phyloP scores from a whole-genome alignment of 2,113 vertebrate genomes.

The Melanocharis versteri region DNA sequence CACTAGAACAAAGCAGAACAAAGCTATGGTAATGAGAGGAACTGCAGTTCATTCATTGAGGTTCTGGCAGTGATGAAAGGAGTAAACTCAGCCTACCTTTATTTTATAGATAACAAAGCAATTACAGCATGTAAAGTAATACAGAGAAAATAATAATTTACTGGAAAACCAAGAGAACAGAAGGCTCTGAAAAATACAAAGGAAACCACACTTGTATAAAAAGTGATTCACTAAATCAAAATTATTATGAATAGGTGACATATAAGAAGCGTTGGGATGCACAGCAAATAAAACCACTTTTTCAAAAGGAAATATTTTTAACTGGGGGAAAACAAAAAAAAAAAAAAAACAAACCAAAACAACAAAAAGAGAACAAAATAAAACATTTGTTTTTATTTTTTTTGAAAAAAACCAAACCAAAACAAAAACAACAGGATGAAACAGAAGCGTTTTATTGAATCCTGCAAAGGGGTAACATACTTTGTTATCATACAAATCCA shows the following conservation, averaged over 20 bases:
- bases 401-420: no score
- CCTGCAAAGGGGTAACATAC: neutral
- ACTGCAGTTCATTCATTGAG: constrained; percentile 41
- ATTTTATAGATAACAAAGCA: constrained; percentile 68
- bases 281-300: neutral
- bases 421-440: neutral
- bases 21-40: constrained; percentile 69
- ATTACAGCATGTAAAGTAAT: constrained; percentile 69
- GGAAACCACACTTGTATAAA: constrained; percentile 49
- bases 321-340: neutral
- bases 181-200: constrained; percentile 48
- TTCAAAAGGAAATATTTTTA: neutral
- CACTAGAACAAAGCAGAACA: constrained; percentile 65
- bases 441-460: neutral
- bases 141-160: constrained; percentile 72
- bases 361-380: neutral
- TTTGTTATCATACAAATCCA: neutral
- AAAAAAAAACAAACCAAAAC: neutral
- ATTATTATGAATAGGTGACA: constrained; percentile 42
- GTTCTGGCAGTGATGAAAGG: constrained; percentile 55
- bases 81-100: constrained; percentile 65
- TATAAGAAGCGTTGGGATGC: constrained; percentile 10
- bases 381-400: no score
- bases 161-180: constrained; percentile 47
- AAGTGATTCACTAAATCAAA: constrained; percentile 65